phyloP scores from a whole-genome alignment of 2,113 vertebrate genomes.

The Hypanus sabinus region DNA sequence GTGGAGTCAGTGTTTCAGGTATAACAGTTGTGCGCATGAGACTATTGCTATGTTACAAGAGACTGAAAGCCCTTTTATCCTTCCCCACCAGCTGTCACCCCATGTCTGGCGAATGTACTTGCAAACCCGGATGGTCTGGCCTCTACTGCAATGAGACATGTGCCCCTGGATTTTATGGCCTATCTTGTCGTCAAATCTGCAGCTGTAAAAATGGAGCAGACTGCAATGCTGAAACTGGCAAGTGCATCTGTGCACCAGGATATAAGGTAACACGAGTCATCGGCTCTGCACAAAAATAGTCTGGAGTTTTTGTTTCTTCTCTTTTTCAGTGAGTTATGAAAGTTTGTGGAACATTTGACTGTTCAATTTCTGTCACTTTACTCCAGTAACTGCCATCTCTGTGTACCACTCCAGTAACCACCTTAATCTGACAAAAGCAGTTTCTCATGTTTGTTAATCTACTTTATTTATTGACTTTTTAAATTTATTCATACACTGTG shows the following conservation, averaged over 20 bases:
- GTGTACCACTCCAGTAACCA: too few species aligned
- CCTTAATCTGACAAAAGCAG: not conserved
- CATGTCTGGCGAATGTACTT: conserved; percentile 88
- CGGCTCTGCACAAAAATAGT: not conserved
- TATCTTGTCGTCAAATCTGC: conserved; percentile 83
- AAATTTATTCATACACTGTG: too few species aligned
- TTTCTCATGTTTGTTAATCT: conserved; percentile 6
- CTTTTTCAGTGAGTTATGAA: not conserved
- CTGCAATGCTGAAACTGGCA: conserved; percentile 81
- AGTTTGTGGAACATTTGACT: not conserved
- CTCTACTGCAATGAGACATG: conserved; percentile 95
- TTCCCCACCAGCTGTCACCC: conserved; percentile 80
- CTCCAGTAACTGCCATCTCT: not conserved
- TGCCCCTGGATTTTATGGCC: conserved; percentile 77
- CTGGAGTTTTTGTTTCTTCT: not conserved
- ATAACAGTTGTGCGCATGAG: conserved; percentile 12
- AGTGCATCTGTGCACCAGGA: conserved; percentile 86
- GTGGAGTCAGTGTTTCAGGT: conserved; percentile 6
- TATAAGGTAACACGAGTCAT: conserved; percentile 69
- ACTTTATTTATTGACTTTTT: too few species aligned
- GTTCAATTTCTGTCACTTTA: not conserved
- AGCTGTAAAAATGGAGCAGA: conserved; percentile 90
- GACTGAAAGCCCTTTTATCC: conserved; percentile 53
- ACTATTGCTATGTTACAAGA: not conserved
- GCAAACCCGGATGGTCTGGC: conserved; percentile 82